Evolutionary conservation across 2,797 vertebrate species (phyloP), one percentile per base, ranked within the genome.

Genomic region (Spondyliosoma cantharus): DNA sequence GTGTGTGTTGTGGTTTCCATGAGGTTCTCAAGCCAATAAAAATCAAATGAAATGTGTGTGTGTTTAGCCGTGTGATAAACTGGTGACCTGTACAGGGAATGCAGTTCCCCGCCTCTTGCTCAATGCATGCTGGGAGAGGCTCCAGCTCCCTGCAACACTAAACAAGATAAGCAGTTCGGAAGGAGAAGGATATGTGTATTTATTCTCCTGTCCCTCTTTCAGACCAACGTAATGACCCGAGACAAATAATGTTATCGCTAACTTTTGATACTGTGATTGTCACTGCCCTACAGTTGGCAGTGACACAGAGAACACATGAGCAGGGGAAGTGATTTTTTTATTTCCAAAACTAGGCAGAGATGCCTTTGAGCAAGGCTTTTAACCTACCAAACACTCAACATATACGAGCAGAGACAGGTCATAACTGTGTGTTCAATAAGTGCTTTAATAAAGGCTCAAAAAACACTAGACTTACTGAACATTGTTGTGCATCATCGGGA

Each of bases 1-100:
- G 25, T 54, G 22, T 42, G 48, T 91, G 81, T 84, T 80, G 78
- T 78, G 57, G 27, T 86, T 81, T 82, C 78, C 56, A 76, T 57
- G 58, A 84, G 14, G 11, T 73, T 43, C 50, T 78, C 43, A 42
- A 71, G 77, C 61, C 74, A 72, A 29, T 78, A 45, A 69, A 78
- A 84, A 74, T 20, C 76, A 68, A 73, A 73, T 75, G 1, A 32
- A 46, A 22, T 43, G 29, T 57, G 32, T n/a, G 65, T 56, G n/a
- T 62, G 59, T 71, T 79, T 76, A 32, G 53, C 56, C 22, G 6
- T 85, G 69, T 83, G 80, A 80, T 74, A 63, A 19, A 75, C 54
- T 25, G 22, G 1, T 70, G 66, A 81, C 50, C 53, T 69, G 42
- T 59, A 29, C 54, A 52, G 25, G 27, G 25, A 46, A n/a, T 49